Evolutionary conservation across 2,888 invertebrate genomes (phyloP), one percentile per base, ranked within the genome.

Genomic region (Iphiclides podalirius): DNA sequence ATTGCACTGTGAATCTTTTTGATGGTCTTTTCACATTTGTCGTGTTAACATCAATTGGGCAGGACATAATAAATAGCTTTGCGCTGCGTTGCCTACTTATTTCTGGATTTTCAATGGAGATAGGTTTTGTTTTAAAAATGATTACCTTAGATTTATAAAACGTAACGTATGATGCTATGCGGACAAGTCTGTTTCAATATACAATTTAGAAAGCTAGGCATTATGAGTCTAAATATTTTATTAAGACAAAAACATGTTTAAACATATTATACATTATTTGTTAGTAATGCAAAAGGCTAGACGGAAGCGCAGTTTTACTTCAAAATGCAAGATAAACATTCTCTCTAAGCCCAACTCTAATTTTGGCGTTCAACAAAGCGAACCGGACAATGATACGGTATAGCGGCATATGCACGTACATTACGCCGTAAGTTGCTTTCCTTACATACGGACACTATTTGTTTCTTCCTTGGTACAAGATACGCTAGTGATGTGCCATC

Each of bases 311-410:
- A 4, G 16, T 38, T n/a, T 20, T 11, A 7, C 26, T 26, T 31
- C 36, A 15, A 16, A 49, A 49, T 34, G 23, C 43, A 38, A 13
- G 20, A 38, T 41, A 52, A 45, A 50, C 40, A 48, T 39, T 33
- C 50, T 39, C 45, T 46, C 51, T 26, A 53, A 61, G 60, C 61
- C 54, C 54, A 58, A 58, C 60, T 58, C 66, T 74, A 75, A 75
- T 75, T 78, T 72, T 64, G 55, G 64, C 60, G 64, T 61, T 59
- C 75, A 70, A 72, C 75, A 73, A 76, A 76, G 70, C 73, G 65
- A 60, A 62, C 68, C 59, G 78, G 80, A 83, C 84, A 83, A 84
- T 81, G 67, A 71, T 67, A 58, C 59, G 56, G 69, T 68, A 67
- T 72, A 63, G 63, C 67, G 67, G 67, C 64, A 70, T 71, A 71